Evolutionary conservation across 2,888 invertebrate genomes (phyloP).

Genomic region (Nycteola revayana): DNA sequence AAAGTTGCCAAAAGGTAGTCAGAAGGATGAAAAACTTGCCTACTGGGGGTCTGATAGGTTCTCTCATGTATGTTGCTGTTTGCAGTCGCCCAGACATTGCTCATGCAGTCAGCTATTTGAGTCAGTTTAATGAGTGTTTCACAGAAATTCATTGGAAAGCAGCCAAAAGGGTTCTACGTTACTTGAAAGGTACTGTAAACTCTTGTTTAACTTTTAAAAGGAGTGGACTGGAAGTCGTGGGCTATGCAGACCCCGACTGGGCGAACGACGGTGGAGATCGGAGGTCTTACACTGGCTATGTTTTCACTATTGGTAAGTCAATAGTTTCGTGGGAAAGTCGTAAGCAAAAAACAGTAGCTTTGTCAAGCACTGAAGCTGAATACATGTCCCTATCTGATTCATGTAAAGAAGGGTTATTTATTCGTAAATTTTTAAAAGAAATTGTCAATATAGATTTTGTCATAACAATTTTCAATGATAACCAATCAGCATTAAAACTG

Average conservation of each 20-base stretch:
- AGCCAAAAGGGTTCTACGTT: slow-evolving; percentile 1
- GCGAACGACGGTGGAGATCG: slow-evolving; percentile 10
- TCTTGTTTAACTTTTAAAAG: slow-evolving; percentile 10
- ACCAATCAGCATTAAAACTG: too few relatives aligned
- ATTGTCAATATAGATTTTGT: too few relatives aligned
- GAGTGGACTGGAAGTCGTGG: background rate
- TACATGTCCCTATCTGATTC: background rate
- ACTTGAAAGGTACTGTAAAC: slow-evolving; percentile 19
- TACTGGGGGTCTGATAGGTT: too few relatives aligned
- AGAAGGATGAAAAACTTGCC: background rate
- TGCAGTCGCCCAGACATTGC: slow-evolving; percentile 5
- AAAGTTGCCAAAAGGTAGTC: background rate
- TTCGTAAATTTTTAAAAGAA: background rate
- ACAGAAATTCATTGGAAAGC: slow-evolving; percentile 1
- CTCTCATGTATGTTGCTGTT: slow-evolving; percentile 5
- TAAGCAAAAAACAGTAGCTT: background rate
- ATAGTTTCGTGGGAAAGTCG: slow-evolving; percentile 1
- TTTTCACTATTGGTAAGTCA: slow-evolving; percentile 9
- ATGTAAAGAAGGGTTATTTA: slow-evolving; percentile 1
- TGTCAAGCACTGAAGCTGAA: background rate
- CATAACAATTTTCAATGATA: too few relatives aligned
- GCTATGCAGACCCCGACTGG: slow-evolving; percentile 23
- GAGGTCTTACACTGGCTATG: slow-evolving; percentile 20
- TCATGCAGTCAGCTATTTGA: background rate
- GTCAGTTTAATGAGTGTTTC: slow-evolving; percentile 5